Conservation (phyloP, 2,888 invertebrate genomes). For the Brenthis hecate region DNA sequence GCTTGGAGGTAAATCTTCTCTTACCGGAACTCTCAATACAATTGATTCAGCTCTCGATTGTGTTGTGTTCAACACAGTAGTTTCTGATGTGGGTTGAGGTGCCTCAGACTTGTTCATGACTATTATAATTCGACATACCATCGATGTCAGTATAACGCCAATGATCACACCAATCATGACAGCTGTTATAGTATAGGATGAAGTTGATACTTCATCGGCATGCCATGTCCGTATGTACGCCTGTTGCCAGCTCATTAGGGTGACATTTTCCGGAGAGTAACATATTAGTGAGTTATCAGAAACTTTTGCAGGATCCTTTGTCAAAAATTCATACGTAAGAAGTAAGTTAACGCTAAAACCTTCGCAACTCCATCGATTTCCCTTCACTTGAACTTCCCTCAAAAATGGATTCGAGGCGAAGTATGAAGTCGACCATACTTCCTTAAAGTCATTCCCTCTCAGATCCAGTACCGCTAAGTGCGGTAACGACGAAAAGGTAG, state of each 20-base stretch:
- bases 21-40: constrained; percentile 62
- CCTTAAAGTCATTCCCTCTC: constrained; percentile 87
- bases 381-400: constrained; percentile 83
- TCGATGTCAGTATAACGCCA: constrained; percentile 79
- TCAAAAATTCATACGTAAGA: constrained; percentile 83
- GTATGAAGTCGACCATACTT: constrained; percentile 82
- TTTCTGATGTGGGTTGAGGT: constrained; percentile 62
- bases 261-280: constrained; percentile 84
- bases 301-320: constrained; percentile 78
- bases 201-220: constrained; percentile 56
- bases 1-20: constrained; percentile 83
- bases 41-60: constrained; percentile 60
- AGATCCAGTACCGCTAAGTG: constrained; percentile 85
- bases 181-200: constrained; percentile 81
- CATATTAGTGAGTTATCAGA: constrained; percentile 81
- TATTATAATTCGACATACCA: constrained; percentile 80
- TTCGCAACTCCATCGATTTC: constrained; percentile 90
- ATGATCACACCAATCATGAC: constrained; percentile 78
- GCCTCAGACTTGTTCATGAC: constrained; percentile 63
- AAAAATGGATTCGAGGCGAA: constrained; percentile 84
- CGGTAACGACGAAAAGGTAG: constrained; percentile 84
- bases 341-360: constrained; percentile 83
- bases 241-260: constrained; percentile 86
- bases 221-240: constrained; percentile 87
- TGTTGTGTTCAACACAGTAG: constrained; percentile 62